phyloP scores from a whole-genome alignment of 2,888 invertebrate genomes.

The Cheilosia soror region DNA sequence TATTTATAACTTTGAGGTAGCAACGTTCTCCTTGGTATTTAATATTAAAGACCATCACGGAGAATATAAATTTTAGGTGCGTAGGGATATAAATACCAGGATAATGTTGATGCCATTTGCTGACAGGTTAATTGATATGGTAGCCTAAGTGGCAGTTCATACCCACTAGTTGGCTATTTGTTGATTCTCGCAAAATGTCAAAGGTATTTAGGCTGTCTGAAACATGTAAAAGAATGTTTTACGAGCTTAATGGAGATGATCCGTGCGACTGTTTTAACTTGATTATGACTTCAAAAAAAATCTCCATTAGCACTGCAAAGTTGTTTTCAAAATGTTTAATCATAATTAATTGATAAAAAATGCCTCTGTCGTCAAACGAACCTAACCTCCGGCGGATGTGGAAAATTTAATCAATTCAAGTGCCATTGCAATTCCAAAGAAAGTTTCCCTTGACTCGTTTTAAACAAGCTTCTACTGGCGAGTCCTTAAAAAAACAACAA shows the following conservation, averaged over 20 bases:
- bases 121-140: constrained; percentile 62
- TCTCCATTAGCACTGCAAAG: no score
- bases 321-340: background rate
- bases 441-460: background rate
- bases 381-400: background rate
- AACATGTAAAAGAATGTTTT: no score
- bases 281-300: no score
- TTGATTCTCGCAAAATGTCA: no score
- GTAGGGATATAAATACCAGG: constrained; percentile 49
- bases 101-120: constrained; percentile 47
- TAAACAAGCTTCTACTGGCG: background rate
- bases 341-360: no score
- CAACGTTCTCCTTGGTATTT: constrained; percentile 28
- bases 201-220: no score
- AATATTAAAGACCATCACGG: constrained; percentile 32
- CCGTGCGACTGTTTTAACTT: no score
- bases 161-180: background rate
- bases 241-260: no score
- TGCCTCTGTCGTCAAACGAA: no score
- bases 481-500: background rate
- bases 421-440: background rate
- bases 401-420: background rate
- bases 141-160: constrained; percentile 1
- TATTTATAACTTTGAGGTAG: constrained; percentile 41
- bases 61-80: background rate